Percentiles rank a stretch among this genome's conserved stretches.
Conservation (phyloP, 2,888 invertebrate genomes). For the Platycnemis pennipes region DNA sequence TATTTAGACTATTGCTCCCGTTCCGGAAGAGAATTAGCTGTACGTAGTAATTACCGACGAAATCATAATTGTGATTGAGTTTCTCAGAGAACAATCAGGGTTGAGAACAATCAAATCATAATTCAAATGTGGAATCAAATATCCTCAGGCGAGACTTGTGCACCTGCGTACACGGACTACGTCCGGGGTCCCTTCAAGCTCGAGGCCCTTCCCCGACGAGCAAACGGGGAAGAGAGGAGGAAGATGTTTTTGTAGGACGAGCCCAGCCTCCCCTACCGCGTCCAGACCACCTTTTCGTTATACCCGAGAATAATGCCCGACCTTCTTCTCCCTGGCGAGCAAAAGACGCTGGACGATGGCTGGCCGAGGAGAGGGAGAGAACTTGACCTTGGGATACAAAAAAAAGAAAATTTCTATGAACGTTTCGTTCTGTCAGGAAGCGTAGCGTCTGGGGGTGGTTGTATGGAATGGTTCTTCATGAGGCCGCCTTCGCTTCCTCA, state of each 20-base stretch:
- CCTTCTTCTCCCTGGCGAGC: background rate
- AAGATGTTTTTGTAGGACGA: background rate
- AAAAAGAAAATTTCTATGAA: background rate
- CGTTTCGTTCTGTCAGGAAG: background rate
- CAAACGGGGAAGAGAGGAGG: background rate
- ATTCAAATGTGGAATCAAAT: too few relatives aligned
- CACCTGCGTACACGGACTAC: too few relatives aligned
- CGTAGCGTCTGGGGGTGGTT: background rate
- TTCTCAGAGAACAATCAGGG: too few relatives aligned
- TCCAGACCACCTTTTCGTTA: background rate
- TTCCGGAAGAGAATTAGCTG: too few relatives aligned
- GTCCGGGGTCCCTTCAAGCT: too few relatives aligned
- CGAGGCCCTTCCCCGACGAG: background rate
- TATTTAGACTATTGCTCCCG: too few relatives aligned
- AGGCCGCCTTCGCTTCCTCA: background rate
- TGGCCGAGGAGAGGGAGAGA: background rate
- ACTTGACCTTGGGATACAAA: background rate
- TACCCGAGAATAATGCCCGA: background rate
- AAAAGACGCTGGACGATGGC: background rate
- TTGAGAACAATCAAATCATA: too few relatives aligned
- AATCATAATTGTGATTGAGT: too few relatives aligned
- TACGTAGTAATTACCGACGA: too few relatives aligned
- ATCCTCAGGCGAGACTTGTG: too few relatives aligned
- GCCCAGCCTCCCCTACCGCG: background rate
- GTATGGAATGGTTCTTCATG: background rate